Evolutionary conservation across 53 echinoderm and acorn worm species (phyloP), one percentile per base, ranked within the genome.

Genomic region (Henricia sp.): DNA sequence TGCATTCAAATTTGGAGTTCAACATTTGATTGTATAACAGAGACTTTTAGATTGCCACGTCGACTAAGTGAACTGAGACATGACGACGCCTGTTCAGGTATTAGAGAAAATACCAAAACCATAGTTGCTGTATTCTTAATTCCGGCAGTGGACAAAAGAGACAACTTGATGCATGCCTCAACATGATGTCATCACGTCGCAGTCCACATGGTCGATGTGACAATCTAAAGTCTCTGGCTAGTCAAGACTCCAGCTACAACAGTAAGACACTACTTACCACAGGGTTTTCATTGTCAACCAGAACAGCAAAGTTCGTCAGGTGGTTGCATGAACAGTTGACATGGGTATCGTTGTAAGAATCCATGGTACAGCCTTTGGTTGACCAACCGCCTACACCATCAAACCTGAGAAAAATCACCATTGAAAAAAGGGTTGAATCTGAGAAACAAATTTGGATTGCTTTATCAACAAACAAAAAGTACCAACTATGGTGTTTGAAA

Each of bases 271-370:
- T n/a, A 63, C 87, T 85, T 70, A 99, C 99, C 86, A 37, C 29
- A 23, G 91, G 82, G 30, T 70, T 53, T 35, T 78, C 67, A 30
- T 77, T 88, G 82, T 94, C 95, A 91, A 99, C 95, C 77, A 99
- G 82, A 41, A 91, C 95, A 50, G 99, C 99, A 86, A 99, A 90
- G 85, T 95, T 94, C 26, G 94, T 99, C 4, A 99, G 89, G 78
- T 99, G 99, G 30, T 74, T 85, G 48, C 99, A 99, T 23, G 99
- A 94, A 50, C 99, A 99, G 70, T 94, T 92, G 91, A 92, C 82
- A 19, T 91, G 93, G 23, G 92, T 91, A 32, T 78, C 86, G 44
- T 94, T 88, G 56, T 77, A 92, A 29, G 92, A 86, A 11, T 72
- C 58, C 53, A 99, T 53, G 24, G 80, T 28, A 52, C 99, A 99